Evolutionary conservation across 1,140 invertebrate species (phyloP), one percentile per base, ranked within the genome.

Genomic region (Pseudomyrmex pallidus): DNA sequence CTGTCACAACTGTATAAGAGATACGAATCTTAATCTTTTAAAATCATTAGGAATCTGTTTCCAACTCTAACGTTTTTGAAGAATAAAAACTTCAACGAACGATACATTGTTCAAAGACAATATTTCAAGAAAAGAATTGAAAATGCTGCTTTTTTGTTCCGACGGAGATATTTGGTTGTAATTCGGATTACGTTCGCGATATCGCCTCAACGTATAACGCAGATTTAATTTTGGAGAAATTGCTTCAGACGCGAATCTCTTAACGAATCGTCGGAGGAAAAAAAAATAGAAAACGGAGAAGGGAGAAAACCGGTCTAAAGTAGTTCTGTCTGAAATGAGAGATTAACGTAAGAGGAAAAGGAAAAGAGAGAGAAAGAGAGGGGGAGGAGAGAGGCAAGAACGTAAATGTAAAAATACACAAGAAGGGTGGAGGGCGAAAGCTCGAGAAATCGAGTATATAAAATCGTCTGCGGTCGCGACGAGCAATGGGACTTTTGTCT

Each of bases 221-320:
- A 59, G 66, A 80, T 80, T 80, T 80, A 80, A 80, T 80, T 80
- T 72, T 17, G 54, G 22, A 70, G 44, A 67, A 70, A 80, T 80
- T 80, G 44, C 56, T 70, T 59, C 46, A 56, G 76, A 80, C 66
- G 44, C 35, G 5, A 35, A n/a, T 78, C 56, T 50, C 44, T 80
- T 80, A 72, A 80, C 66, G 66, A 80, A 70, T 54, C 66, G 46
- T 54, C 20, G 63, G 20, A 5, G 35, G 0, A 35, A 35, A 0
- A 35, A 7, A 35, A 35, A 74, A 61, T n/a, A 12, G 5, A 80
- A 62, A 57, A 52, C 13, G 20, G 10, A 22, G n/a, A 80, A 61
- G 35, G 35, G 4, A 70, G 54, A 80, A 80, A 80, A 80, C 70
- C 76, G 70, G 76, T 80, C 76, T 70, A 80, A 80, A 80, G 76